Conservation (phyloP, 2,113 vertebrate genomes). For the Tylochromis polylepis region DNA sequence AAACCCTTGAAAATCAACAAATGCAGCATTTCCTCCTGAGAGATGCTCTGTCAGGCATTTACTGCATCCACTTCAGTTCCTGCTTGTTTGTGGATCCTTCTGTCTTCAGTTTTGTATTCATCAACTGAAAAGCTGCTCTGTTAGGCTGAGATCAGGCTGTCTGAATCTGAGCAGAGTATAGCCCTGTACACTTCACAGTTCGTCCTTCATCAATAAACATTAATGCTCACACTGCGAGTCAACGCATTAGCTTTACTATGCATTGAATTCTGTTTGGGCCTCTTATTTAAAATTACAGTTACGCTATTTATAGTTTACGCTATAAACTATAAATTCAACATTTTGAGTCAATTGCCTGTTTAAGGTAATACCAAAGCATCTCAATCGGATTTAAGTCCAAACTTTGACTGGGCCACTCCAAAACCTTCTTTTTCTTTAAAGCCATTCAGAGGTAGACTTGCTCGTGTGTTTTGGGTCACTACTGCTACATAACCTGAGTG, state of each 20-base stretch:
- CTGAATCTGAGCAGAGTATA: background rate
- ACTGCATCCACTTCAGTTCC: background rate
- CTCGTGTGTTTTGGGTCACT: too few relatives aligned
- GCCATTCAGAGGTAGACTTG: too few relatives aligned
- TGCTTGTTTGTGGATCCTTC: background rate
- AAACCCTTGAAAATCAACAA: background rate
- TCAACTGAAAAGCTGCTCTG: background rate
- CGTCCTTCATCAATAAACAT: background rate
- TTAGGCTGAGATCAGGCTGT: background rate
- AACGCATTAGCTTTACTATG: background rate
- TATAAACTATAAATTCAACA: background rate
- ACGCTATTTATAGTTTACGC: too few relatives aligned
- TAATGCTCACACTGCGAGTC: too few relatives aligned
- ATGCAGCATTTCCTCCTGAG: background rate
- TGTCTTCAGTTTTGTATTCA: background rate
- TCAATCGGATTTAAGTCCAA: too few relatives aligned
- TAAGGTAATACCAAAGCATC: too few relatives aligned
- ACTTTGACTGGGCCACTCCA: too few relatives aligned
- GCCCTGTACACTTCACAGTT: background rate
- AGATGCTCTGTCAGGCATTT: background rate
- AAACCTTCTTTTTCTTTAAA: too few relatives aligned
- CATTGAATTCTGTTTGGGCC: background rate
- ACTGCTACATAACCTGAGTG: too few relatives aligned
- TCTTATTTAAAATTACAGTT: background rate
- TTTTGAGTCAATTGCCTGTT: too few relatives aligned